These are phyloP conservation scores for Pristionchus fissidentatus DNA, from an alignment of 2,888 invertebrate species.

Conservation along the genomic window DNA sequence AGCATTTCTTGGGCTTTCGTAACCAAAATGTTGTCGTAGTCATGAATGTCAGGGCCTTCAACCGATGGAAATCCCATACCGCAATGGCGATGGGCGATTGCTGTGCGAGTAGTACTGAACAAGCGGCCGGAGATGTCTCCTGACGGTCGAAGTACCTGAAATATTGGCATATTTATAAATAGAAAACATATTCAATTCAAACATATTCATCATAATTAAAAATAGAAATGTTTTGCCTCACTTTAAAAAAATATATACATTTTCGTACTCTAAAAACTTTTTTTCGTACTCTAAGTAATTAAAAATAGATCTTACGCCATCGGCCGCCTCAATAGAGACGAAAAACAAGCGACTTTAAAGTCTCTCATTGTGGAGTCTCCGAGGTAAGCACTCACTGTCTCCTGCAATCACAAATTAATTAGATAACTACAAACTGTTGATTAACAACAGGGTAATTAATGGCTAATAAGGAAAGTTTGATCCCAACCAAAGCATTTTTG, in stretches of 20 bases:
- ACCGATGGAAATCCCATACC: neutral
- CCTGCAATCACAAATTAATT: neutral
- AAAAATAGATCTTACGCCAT: neutral
- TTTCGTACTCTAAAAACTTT: too few relatives aligned
- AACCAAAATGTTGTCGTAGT: neutral
- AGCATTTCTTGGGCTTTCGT: too few relatives aligned
- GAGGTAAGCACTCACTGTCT: neutral
- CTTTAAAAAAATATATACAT: neutral
- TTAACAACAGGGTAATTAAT: too few relatives aligned
- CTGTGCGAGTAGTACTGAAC: slow-evolving; percentile 31
- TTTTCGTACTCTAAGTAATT: too few relatives aligned
- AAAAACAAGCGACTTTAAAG: slow-evolving; percentile 1
- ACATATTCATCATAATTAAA: too few relatives aligned
- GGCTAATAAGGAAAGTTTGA: too few relatives aligned
- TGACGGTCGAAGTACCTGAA: slow-evolving; percentile 5
- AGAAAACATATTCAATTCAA: too few relatives aligned
- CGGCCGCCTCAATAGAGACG: slow-evolving; percentile 4
- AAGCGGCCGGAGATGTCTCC: slow-evolving; percentile 33
- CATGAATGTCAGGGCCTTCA: neutral
- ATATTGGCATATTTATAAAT: too few relatives aligned
- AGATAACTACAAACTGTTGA: too few relatives aligned
- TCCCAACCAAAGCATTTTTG: too few relatives aligned
- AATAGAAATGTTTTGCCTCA: too few relatives aligned
- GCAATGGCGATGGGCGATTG: slow-evolving; percentile 14
- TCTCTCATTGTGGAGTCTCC: neutral